Evolutionary conservation across 92 coral and sea anemone genomes (phyloP).

Genomic region (Galaxea fascicularis): DNA sequence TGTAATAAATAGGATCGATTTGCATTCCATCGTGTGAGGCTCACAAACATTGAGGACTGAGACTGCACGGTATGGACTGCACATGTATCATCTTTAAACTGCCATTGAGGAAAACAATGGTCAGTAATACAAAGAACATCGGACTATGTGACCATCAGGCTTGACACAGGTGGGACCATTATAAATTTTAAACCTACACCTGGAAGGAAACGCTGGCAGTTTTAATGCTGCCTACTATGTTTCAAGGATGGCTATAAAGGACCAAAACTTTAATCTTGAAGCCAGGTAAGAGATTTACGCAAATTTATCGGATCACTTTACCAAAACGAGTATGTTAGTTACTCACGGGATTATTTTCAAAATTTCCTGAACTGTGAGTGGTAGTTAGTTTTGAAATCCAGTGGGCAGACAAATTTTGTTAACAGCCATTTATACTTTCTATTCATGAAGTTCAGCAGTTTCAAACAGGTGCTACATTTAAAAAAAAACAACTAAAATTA

Average conservation of each 20-base stretch:
- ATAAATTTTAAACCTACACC: not conserved
- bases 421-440: not conserved
- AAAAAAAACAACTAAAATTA: too few species aligned
- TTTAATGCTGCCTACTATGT: not conserved
- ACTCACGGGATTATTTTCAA: not conserved
- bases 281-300: too few species aligned
- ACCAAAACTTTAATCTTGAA: slow-evolving; percentile 5
- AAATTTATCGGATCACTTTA: not conserved
- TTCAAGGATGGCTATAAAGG: not conserved
- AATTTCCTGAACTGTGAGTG: not conserved
- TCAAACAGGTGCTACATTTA: slow-evolving; percentile 3
- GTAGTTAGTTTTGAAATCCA: not conserved
- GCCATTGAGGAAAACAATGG: not conserved
- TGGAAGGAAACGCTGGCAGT: not conserved
- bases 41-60: too few species aligned
- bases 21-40: too few species aligned
- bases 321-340: not conserved
- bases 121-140: not conserved
- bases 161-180: not conserved
- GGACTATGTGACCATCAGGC: not conserved
- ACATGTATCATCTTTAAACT: not conserved
- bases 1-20: too few species aligned
- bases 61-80: too few species aligned
- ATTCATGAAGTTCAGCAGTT: not conserved
- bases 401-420: too few species aligned